Conservation (phyloP, 1,140 invertebrate genomes). For the Planococcus citri region DNA sequence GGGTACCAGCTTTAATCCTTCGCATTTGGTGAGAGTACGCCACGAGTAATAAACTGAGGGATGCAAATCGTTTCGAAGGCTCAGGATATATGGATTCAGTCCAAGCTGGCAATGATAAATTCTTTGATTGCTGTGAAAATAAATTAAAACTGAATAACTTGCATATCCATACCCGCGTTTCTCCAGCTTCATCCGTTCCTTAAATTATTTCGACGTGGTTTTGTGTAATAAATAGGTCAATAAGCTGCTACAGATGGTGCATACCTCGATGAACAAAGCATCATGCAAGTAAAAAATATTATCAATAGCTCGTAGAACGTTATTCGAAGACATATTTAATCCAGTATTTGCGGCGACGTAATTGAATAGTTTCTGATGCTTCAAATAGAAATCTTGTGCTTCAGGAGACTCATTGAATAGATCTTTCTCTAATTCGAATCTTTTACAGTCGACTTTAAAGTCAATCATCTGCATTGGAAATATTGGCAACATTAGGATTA, state of each 20-base stretch:
- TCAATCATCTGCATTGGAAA: neutral
- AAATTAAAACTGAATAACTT: no score
- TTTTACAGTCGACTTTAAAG: slow-evolving; percentile 13
- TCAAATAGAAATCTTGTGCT: neutral
- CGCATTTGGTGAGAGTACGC: slow-evolving; percentile 12
- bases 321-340: neutral
- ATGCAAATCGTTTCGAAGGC: slow-evolving; percentile 12
- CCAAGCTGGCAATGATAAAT: slow-evolving; percentile 20
- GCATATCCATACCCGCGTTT: no score
- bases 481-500: neutral
- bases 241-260: no score
- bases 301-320: neutral
- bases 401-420: neutral
- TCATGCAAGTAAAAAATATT: slow-evolving; percentile 11
- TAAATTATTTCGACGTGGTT: no score
- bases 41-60: neutral
- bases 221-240: no score
- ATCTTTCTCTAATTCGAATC: slow-evolving; percentile 17
- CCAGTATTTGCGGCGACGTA: slow-evolving; percentile 19
- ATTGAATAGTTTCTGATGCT: slow-evolving; percentile 12
- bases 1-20: slow-evolving; percentile 23
- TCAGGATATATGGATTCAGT: slow-evolving; percentile 20
- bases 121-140: slow-evolving; percentile 12
- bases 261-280: slow-evolving; percentile 22
- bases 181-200: no score